phyloP scores from a whole-genome alignment of 2,888 invertebrate species.

The Leptopilina drosophilae region DNA sequence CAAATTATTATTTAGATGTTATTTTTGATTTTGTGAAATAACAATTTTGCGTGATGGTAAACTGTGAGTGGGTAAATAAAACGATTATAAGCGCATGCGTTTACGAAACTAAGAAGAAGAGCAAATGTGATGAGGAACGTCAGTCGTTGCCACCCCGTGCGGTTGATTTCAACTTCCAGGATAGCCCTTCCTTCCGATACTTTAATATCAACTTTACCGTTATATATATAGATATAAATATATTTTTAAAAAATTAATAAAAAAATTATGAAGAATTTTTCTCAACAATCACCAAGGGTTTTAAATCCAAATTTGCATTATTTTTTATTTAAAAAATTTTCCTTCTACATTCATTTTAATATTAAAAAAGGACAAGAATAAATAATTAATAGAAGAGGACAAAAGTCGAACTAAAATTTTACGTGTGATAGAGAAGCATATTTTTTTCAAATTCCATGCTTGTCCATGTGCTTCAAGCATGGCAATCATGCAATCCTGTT shows the following conservation, averaged over 20 bases:
- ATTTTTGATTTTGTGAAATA: neutral
- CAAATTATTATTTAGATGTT: neutral
- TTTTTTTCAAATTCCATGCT: constrained; percentile 43
- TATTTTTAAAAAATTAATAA: neutral
- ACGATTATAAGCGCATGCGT: constrained; percentile 56
- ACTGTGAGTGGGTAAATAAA: neutral
- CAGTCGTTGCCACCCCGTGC: constrained; percentile 60
- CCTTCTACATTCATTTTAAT: neutral
- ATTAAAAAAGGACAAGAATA: neutral
- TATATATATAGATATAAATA: neutral
- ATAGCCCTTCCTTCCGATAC: neutral
- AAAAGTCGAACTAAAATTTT: constrained; percentile 44
- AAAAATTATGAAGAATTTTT: neutral
- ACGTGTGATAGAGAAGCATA: neutral
- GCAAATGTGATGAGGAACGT: constrained; percentile 47
- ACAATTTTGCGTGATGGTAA: neutral
- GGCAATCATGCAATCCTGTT: constrained; percentile 87
- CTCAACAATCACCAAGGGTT: neutral
- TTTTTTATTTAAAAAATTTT: neutral
- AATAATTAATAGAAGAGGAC: neutral
- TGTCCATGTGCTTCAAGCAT: constrained; percentile 75
- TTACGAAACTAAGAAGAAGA: constrained; percentile 51
- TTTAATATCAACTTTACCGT: neutral
- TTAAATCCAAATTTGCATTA: neutral
- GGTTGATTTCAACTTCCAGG: constrained; percentile 43